Conservation (phyloP, 2,888 invertebrate species). For the Cacoxenus indagator region DNA sequence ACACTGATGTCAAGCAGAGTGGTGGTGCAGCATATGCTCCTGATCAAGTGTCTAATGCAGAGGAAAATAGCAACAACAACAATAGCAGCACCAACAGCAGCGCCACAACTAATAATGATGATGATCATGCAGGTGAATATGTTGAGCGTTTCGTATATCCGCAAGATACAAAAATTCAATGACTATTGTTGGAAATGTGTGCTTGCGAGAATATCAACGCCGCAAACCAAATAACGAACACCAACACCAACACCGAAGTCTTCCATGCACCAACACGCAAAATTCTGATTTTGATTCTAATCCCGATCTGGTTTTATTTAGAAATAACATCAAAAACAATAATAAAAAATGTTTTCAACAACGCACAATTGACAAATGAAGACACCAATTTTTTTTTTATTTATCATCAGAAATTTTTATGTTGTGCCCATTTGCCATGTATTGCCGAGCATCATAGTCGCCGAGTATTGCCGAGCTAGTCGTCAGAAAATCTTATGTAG, state of each 20-base stretch:
- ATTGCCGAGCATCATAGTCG: too few species aligned
- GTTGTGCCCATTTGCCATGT: not conserved
- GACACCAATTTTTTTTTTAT: not conserved
- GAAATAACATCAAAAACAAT: not conserved
- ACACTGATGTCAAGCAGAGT: slow-evolving; percentile 27
- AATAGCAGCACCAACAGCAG: slow-evolving; percentile 33
- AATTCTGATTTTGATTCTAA: not conserved
- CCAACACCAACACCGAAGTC: slow-evolving; percentile 35
- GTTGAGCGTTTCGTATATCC: slow-evolving; percentile 45
- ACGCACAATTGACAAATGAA: slow-evolving; percentile 8
- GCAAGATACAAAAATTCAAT: slow-evolving; percentile 47
- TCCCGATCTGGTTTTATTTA: slow-evolving; percentile 8
- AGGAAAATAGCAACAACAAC: slow-evolving; percentile 32
- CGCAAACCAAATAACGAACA: too few species aligned
- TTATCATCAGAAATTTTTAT: not conserved
- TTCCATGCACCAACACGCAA: slow-evolving; percentile 19
- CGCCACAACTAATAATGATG: slow-evolving; percentile 28
- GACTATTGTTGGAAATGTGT: slow-evolving; percentile 57
- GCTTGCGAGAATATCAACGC: too few species aligned
- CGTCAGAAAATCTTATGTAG: too few species aligned
- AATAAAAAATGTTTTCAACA: slow-evolving; percentile 28
- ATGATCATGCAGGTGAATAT: slow-evolving; percentile 60
- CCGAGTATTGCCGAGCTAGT: too few species aligned
- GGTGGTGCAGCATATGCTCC: not conserved
- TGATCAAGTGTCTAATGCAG: slow-evolving; percentile 25